Evolutionary conservation across 1,140 invertebrate genomes (phyloP).

Genomic region (Drosophila sp.): DNA sequence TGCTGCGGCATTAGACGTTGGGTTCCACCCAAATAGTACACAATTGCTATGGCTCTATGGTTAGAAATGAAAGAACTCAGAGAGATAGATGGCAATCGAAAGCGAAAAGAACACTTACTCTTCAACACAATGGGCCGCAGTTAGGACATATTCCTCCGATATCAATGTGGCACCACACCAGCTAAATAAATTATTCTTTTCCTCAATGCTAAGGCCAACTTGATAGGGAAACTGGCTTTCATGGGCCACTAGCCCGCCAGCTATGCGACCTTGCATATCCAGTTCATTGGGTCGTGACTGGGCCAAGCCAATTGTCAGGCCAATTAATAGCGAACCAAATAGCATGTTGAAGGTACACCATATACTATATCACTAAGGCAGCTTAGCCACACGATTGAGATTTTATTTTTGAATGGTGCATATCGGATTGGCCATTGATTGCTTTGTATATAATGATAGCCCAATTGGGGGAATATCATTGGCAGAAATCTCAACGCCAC

Average conservation of each 20-base stretch:
- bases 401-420: conserved; percentile 37
- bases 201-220: conserved; percentile 57
- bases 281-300: conserved; percentile 5
- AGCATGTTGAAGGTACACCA: conserved; percentile 36
- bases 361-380: conserved; percentile 24
- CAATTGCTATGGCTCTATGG: conserved; percentile 53
- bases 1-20: conserved; percentile 23
- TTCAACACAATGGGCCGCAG: conserved; percentile 69
- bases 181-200: conserved; percentile 29
- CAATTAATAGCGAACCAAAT: conserved; percentile 14
- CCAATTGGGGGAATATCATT: conserved; percentile 35
- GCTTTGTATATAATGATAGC: conserved; percentile 17
- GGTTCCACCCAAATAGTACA: conserved; percentile 41
- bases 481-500: conserved; percentile 41
- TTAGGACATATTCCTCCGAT: conserved; percentile 63
- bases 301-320: conserved; percentile 7
- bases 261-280: conserved; percentile 56
- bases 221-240: conserved; percentile 72
- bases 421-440: conserved; percentile 5
- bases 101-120: conserved; percentile 27
- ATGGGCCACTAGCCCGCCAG: conserved; percentile 54
- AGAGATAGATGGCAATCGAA: no score
- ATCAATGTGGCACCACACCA: conserved; percentile 78
- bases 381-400: conserved; percentile 16
- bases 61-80: no score